phyloP scores from a whole-genome alignment of 23 tunicate genomes.

The Pegea sp. region DNA sequence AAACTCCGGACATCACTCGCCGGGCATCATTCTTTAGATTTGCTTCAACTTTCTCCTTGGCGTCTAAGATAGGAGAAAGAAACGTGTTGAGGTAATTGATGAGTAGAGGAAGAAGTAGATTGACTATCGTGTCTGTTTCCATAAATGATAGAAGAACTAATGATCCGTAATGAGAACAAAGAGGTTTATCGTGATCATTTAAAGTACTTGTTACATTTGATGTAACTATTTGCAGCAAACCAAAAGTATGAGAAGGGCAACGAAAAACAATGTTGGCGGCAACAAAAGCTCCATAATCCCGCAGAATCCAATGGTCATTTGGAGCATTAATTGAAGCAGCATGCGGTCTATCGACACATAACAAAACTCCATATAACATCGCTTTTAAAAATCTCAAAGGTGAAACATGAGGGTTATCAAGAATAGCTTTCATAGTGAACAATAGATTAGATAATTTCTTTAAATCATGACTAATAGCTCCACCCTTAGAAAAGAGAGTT shows the following conservation, averaged over 20 bases:
- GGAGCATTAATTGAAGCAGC: conserved; percentile 70
- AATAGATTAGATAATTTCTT: conserved; percentile 24
- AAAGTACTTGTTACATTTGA: conserved; percentile 9
- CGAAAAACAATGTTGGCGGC: conserved; percentile 18
- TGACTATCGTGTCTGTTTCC: conserved; percentile 4
- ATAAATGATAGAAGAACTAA: conserved; percentile 8
- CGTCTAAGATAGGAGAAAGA: conserved; percentile 23
- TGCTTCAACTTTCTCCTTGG: conserved; percentile 3
- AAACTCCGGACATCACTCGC: conserved; percentile 36
- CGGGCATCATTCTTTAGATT: conserved; percentile 51
- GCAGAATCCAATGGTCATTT: conserved; percentile 68
- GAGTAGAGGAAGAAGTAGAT: conserved; percentile 16
- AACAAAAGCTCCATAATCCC: conserved; percentile 51
- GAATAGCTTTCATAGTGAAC: conserved; percentile 24
- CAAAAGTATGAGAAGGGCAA: conserved; percentile 4
- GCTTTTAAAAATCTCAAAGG: conserved; percentile 20
- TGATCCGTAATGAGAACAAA: conserved; percentile 84
- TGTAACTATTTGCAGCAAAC: conserved; percentile 4
- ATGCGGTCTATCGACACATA: conserved; percentile 57
- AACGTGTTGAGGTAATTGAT: conserved; percentile 5
- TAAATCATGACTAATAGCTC: conserved; percentile 59
- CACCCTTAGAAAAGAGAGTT: conserved; percentile 17
- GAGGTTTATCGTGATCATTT: conserved; percentile 31
- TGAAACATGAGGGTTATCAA: conserved; percentile 10
- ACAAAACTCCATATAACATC: conserved; percentile 23